These are phyloP conservation scores for Rhabditoides inermis DNA, from an alignment of 2,888 invertebrate species.

Conservation along the genomic window DNA sequence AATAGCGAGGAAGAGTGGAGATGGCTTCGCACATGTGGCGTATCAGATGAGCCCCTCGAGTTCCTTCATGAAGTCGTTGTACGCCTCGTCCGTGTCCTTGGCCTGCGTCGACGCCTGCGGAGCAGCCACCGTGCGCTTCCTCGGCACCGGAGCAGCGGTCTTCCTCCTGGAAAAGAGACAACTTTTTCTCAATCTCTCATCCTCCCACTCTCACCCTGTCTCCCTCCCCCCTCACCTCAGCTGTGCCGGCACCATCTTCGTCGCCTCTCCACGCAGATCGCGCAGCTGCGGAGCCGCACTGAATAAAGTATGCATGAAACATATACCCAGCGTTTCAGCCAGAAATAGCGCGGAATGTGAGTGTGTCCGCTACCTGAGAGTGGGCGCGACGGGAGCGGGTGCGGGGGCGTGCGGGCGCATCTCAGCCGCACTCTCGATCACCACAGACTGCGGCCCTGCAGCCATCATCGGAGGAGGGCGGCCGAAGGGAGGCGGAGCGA, in stretches of 20 bases:
- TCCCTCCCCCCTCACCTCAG: constrained; percentile 71
- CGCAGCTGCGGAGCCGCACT: constrained; percentile 92
- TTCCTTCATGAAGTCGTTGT: constrained; percentile 96
- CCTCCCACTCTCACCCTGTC: not conserved
- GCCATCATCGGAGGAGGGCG: too few species aligned
- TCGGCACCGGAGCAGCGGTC: not conserved
- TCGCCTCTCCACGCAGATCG: constrained; percentile 67
- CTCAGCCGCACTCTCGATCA: too few species aligned
- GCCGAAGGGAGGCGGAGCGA: too few species aligned
- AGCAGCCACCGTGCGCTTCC: constrained; percentile 2
- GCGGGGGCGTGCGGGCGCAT: too few species aligned
- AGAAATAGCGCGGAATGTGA: too few species aligned
- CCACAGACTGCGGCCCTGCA: too few species aligned
- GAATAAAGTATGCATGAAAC: too few species aligned
- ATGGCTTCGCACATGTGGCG: too few species aligned
- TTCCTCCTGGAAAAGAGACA: not conserved
- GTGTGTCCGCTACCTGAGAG: too few species aligned
- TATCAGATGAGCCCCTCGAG: constrained; percentile 80
- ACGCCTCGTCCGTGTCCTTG: constrained; percentile 83
- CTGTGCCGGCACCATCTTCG: constrained; percentile 64
- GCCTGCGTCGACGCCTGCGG: constrained; percentile 19
- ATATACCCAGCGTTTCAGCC: too few species aligned
- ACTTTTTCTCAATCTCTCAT: not conserved
- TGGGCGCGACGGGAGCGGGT: too few species aligned
- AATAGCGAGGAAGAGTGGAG: too few species aligned